These are phyloP conservation scores for Tethea ocularis DNA, from an alignment of 2,888 invertebrate genomes.

Conservation along the genomic window DNA sequence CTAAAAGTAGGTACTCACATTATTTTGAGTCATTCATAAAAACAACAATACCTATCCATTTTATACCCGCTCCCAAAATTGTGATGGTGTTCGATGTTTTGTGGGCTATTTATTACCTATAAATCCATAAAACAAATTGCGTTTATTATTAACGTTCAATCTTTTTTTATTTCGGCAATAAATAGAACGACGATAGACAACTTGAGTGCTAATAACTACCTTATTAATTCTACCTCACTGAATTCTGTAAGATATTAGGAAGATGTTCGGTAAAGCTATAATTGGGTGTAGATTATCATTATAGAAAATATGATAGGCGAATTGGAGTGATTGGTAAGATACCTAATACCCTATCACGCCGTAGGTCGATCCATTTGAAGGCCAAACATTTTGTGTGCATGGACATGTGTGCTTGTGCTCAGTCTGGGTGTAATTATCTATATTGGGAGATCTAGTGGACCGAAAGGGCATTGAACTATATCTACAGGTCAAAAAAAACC, in stretches of 20 bases:
- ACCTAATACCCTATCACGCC: no score
- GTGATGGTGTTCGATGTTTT: neutral
- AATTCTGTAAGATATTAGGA: neutral
- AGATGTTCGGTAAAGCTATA: neutral
- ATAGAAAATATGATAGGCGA: no score
- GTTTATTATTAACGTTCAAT: neutral
- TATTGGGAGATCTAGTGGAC: no score
- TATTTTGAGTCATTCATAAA: neutral
- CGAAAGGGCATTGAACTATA: no score
- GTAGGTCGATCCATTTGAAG: no score
- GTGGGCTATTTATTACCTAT: neutral
- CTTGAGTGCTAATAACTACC: neutral
- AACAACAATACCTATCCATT: neutral
- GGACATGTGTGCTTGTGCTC: no score
- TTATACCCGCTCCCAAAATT: neutral
- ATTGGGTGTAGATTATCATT: neutral
- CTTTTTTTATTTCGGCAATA: neutral
- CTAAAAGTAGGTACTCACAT: neutral
- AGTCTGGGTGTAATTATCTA: no score
- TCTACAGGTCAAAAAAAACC: no score
- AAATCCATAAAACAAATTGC: neutral
- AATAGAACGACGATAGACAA: neutral
- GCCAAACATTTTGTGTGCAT: no score
- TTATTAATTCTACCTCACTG: neutral
- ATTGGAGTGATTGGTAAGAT: no score